phyloP scores from a whole-genome alignment of 1,140 invertebrate species.

The Papilio glaucus region DNA sequence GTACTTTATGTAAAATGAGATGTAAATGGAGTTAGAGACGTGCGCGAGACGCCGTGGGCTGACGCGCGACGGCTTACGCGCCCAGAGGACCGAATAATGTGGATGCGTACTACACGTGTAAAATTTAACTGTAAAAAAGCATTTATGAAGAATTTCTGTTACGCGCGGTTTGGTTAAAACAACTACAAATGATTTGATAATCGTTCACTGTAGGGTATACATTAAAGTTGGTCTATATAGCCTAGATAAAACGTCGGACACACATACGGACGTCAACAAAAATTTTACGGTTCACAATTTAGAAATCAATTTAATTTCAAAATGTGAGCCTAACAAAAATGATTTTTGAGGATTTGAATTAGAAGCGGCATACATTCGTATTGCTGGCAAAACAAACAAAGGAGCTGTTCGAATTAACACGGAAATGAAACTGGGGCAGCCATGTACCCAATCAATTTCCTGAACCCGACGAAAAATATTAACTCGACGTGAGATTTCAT shows the following conservation, averaged over 20 bases:
- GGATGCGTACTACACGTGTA: not conserved
- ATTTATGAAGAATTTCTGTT: not conserved
- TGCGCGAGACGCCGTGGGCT: not conserved
- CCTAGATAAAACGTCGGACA: not conserved
- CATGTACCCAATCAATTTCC: conserved; percentile 10
- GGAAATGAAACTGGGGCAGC: not conserved
- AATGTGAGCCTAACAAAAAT: not conserved
- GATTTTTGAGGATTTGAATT: not conserved
- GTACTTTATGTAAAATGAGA: not conserved
- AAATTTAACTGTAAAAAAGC: not conserved
- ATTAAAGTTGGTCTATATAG: too few species aligned
- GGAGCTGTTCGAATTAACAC: not conserved
- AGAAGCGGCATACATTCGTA: not conserved
- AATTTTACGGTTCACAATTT: not conserved
- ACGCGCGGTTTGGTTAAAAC: not conserved
- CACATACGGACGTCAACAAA: not conserved
- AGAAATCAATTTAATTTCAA: not conserved
- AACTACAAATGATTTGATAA: too few species aligned
- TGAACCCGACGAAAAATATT: not conserved
- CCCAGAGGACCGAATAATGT: not conserved
- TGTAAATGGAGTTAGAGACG: not conserved
- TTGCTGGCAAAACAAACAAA: not conserved
- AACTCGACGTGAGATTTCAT: not conserved
- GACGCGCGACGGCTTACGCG: conserved; percentile 4
- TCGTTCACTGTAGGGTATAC: not conserved